A percentile compares a stretch with the other conserved stretches of the same genome.
Conservation (phyloP, 1,140 invertebrate genomes). For the Campoletis sonorensis region DNA sequence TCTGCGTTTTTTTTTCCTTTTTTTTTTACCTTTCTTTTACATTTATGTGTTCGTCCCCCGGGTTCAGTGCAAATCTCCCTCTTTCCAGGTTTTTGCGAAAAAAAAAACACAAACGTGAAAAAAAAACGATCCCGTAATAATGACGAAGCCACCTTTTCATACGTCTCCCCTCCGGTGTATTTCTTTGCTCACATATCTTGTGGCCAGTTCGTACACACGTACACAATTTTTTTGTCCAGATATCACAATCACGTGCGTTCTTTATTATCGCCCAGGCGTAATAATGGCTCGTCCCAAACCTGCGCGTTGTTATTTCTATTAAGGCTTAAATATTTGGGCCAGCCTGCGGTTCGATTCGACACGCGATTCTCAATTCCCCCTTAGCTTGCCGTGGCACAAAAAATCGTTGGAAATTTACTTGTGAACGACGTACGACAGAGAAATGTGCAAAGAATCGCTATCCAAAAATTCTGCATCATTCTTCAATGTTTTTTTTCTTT, state of each 20-base stretch:
- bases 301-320: conserved; percentile 30
- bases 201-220: neutral
- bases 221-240: neutral
- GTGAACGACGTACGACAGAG: neutral
- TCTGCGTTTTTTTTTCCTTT: conserved; percentile 45
- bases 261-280: conserved; percentile 38
- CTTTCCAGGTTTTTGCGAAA: conserved; percentile 32
- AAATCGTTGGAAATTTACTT: neutral
- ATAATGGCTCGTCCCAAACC: conserved; percentile 22
- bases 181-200: conserved; percentile 20
- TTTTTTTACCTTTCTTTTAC: conserved; percentile 42
- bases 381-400: too few relatives aligned
- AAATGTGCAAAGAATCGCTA: too few relatives aligned
- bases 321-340: conserved; percentile 59
- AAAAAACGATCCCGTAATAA: conserved; percentile 41
- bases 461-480: too few relatives aligned
- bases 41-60: conserved; percentile 6
- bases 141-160: conserved; percentile 35
- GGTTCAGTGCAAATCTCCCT: neutral
- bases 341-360: conserved; percentile 60
- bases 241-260: conserved; percentile 33
- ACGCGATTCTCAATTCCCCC: conserved; percentile 54
- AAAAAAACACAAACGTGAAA: conserved; percentile 27
- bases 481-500: too few relatives aligned
- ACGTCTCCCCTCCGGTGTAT: neutral